Evolutionary conservation across 2,888 invertebrate species (phyloP), one percentile per base, ranked within the genome.

Genomic region (Anaspis maculata): DNA sequence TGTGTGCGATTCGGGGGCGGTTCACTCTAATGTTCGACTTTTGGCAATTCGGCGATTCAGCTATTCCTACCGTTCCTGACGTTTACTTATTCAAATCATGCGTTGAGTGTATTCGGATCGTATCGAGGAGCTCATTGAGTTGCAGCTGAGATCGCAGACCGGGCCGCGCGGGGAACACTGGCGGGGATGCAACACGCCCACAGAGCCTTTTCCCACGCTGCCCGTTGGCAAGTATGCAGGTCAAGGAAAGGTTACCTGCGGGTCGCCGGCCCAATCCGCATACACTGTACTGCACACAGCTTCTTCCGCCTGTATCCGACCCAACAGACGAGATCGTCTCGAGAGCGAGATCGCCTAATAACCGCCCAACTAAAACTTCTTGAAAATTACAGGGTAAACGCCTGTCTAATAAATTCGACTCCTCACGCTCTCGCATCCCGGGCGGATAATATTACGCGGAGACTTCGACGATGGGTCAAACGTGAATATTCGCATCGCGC

Each of bases 161-260:
- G 50, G 50, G 53, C 45, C 30, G 49, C 57, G 72, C 47, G 72
- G 71, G 57, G 56, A 70, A 56, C 70, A 70, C 52, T 72, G 73
- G 55, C 29, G 39, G 15, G 73, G 73, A 54, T 61, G 63, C 57
- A 62, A 62, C 62, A 64, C 65, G 62, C 67, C 67, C 57, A 64
- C 65, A 56, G 64, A 64, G 58, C 56, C 52, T 54, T 64, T 65
- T 65, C 66, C 65, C 64, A 64, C 70, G 68, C 69, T 68, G 71
- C 70, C 70, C 69, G 70, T 70, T 70, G 70, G 68, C 71, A 71
- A 71, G 71, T 71, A 73, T 72, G 72, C 73, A 70, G 72, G 72
- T 72, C 72, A 72, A 73, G 72, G 73, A 72, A 72, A 72, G 72
- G 72, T 72, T 72, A 72, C 69, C 60, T 57, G 54, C 60, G 60